Evolutionary conservation across 2,888 invertebrate genomes (phyloP), one percentile per base, ranked within the genome.

Genomic region (Rhagophthalmus giganteus): DNA sequence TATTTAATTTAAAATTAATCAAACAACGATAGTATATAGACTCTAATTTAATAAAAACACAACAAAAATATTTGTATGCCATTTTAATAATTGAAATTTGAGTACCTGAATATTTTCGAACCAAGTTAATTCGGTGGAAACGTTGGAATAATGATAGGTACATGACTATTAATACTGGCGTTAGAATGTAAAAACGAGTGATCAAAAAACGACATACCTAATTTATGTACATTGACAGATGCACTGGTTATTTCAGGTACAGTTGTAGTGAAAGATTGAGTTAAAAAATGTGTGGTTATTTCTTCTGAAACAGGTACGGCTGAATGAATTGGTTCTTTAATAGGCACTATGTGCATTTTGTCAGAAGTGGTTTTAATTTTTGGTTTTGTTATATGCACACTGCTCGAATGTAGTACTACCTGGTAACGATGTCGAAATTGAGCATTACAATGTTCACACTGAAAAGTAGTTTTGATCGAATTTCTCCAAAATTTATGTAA

Each of bases 401-500:
- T 67, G 59, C 75, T 74, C 27, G 73, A 69, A 62, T 79, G 79
- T 40, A 79, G 62, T 45, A 78, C 72, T 45, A 76, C 74, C 62
- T 79, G 78, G 60, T 79, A 79, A 55, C 75, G 69, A 63, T 78
- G 77, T 26, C 68, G 68, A 62, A 77, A 79, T 28, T 65, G 64
- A 56, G 69, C 66, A 56, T 71, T 73, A 62, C 79, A 79, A 58
- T 76, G 76, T 60, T 78, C 78, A 61, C 79, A 79, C 49, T 70
- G 67, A 60, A 74, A 78, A 33, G 63, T 62, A 54, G 67, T 71
- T 52, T 65, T 63, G 24, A 64, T 62, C 5, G 67, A 66, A 64
- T 81, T 81, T 47, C 75, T 73, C 80, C 81, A 81, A 12, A 76
- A 65, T 31, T 72, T 69, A 61, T 82, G 81, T 42, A 81, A 63